Percentiles rank a stretch among this genome's conserved stretches.
These are phyloP conservation scores for Steinernema khuongi DNA, from an alignment of 1,140 invertebrate genomes.

Conservation along the genomic window DNA sequence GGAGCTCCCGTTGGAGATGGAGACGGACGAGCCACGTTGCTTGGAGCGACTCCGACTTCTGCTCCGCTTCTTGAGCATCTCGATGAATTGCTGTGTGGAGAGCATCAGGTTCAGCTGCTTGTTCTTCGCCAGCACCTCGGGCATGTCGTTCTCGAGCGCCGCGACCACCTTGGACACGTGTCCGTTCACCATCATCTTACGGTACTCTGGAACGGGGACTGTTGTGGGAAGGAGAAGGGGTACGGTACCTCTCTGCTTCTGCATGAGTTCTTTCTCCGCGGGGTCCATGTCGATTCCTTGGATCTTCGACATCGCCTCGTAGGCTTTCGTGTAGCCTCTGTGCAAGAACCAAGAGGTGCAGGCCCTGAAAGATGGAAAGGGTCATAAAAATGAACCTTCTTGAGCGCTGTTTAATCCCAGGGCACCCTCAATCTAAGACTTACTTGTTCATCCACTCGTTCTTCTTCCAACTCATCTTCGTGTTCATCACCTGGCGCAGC, in stretches of 20 bases:
- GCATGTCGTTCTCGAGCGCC: conserved; percentile 78
- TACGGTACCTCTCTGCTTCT: background rate
- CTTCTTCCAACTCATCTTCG: conserved; percentile 22
- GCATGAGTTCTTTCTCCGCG: background rate
- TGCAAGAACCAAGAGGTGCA: conserved; percentile 72
- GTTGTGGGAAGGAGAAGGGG: too few species aligned
- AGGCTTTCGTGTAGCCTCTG: background rate
- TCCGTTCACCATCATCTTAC: conserved; percentile 71
- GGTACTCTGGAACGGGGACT: background rate
- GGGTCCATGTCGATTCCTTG: background rate
- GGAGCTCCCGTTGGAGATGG: conserved; percentile 22
- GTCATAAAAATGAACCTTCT: too few species aligned
- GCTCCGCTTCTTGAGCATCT: conserved; percentile 64
- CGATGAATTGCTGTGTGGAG: conserved; percentile 93
- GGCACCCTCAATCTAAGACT: too few species aligned
- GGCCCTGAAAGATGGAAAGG: conserved; percentile 75
- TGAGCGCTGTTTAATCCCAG: too few species aligned
- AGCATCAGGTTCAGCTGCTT: conserved; percentile 84
- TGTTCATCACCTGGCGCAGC: background rate
- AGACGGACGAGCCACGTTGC: conserved; percentile 8
- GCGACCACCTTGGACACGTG: conserved; percentile 91
- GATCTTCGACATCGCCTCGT: background rate
- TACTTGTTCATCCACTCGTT: conserved; percentile 29
- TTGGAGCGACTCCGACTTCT: background rate
- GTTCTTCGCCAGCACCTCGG: conserved; percentile 79